Percentiles rank a stretch among this genome's conserved stretches.
Conservation (phyloP, 2,113 vertebrate genomes). For the Centropus bengalensis region DNA sequence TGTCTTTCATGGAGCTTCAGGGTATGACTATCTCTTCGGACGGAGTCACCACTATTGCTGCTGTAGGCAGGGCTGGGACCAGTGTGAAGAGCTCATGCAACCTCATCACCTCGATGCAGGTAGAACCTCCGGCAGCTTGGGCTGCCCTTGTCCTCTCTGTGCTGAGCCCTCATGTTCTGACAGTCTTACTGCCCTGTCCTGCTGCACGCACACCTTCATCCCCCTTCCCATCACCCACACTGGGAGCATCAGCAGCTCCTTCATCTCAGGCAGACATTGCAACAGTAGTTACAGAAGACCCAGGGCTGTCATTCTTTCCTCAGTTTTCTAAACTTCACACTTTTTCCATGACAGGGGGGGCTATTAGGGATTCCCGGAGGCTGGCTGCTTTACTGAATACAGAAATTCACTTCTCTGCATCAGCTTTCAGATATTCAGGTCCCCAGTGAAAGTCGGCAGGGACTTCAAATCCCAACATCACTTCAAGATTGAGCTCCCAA, state of each 20-base stretch:
- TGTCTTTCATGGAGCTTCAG: rapidly evolving
- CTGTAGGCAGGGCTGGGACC: background rate
- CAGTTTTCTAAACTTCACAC: rapidly evolving
- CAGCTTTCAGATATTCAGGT: background rate
- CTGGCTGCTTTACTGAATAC: rapidly evolving
- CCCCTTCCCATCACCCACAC: too few species aligned
- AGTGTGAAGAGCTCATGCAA: rapidly evolving
- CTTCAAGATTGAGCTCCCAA: background rate
- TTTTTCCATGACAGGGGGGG: rapidly evolving
- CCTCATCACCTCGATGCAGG: rapidly evolving
- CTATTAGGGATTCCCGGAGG: background rate
- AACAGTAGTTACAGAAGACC: rapidly evolving
- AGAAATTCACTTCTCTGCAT: background rate
- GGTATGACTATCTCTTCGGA: background rate
- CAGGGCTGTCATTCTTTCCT: background rate
- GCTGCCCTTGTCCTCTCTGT: background rate
- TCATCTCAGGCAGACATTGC: rapidly evolving
- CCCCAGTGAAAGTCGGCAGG: background rate
- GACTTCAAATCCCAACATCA: background rate
- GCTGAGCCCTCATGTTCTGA: background rate
- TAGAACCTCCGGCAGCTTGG: rapidly evolving
- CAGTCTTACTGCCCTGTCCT: background rate
- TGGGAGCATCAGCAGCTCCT: background rate
- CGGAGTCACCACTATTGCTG: background rate
- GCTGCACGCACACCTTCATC: background rate